A percentile compares a stretch with the other conserved stretches of the same genome.
Evolutionary conservation across 2,797 vertebrate genomes (phyloP).

Genomic region (Platalea minor): DNA sequence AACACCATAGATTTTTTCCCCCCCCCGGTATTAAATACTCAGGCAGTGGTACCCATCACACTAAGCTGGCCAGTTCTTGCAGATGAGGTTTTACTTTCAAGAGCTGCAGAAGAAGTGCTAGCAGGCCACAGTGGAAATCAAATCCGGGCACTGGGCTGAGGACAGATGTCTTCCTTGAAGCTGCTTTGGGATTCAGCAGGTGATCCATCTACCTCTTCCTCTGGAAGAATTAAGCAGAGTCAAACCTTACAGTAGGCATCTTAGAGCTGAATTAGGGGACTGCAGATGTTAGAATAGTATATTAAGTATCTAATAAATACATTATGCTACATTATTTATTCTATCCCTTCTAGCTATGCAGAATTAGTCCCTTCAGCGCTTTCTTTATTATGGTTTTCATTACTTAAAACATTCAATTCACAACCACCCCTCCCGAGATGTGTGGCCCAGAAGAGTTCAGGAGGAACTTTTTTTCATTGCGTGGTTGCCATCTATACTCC

Average conservation of each 20-base stretch:
- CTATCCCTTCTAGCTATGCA: background rate
- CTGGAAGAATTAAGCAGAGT: background rate
- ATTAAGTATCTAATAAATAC: background rate
- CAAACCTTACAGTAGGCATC: background rate
- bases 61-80: background rate
- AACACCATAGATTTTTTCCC: background rate
- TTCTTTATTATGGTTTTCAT: background rate
- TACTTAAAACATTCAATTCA: background rate
- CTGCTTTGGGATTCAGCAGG: background rate
- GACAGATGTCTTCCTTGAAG: background rate
- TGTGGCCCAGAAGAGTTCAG: background rate
- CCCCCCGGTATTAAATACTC: no score
- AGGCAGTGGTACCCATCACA: background rate
- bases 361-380: background rate
- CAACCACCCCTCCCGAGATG: background rate
- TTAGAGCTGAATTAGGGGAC: background rate
- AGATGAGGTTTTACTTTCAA: background rate
- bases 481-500: rapidly evolving
- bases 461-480: background rate
- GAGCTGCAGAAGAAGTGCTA: background rate
- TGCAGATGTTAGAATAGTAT: background rate
- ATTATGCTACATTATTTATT: background rate
- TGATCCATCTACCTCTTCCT: background rate
- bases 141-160: background rate
- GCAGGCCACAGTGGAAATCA: background rate